Percentiles rank a stretch among this genome's conserved stretches.
Conservation (phyloP, 2,888 invertebrate species). For the Ephialtes manifestator region DNA sequence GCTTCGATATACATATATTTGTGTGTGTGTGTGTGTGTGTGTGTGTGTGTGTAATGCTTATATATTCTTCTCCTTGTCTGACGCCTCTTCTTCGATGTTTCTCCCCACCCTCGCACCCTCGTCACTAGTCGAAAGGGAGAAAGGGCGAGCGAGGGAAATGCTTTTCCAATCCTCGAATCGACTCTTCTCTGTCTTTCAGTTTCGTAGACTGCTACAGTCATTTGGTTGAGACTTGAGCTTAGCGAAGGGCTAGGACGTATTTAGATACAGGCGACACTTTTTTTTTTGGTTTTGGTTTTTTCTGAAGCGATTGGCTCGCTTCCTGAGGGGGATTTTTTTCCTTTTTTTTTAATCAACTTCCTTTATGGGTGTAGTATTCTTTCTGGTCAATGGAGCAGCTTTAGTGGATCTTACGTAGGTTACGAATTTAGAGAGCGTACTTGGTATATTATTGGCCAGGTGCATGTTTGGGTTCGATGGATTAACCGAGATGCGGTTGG, state of each 20-base stretch:
- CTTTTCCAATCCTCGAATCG: constrained; percentile 55
- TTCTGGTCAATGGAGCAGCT: background rate
- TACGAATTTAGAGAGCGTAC: background rate
- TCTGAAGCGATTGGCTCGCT: background rate
- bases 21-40: background rate
- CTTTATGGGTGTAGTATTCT: background rate
- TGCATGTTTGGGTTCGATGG: background rate
- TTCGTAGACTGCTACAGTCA: constrained; percentile 43
- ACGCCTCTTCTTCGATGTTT: constrained; percentile 30
- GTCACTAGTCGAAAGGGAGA: constrained; percentile 8
- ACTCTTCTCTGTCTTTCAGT: constrained; percentile 65
- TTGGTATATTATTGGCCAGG: background rate
- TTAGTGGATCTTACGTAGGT: background rate
- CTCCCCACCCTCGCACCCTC: constrained; percentile 57
- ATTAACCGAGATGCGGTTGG: constrained; percentile 2
- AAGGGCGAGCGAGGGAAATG: background rate
- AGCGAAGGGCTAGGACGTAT: constrained; percentile 69
- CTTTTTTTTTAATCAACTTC: background rate
- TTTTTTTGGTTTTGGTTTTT: constrained; percentile 39
- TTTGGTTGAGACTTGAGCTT: constrained; percentile 43
- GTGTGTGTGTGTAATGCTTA: background rate
- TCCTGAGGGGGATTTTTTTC: background rate
- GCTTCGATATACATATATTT: constrained; percentile 18
- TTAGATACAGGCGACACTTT: constrained; percentile 63
- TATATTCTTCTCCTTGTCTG: constrained; percentile 7